phyloP scores from a whole-genome alignment of 2,113 vertebrate genomes.

The Xenopus laevis region DNA sequence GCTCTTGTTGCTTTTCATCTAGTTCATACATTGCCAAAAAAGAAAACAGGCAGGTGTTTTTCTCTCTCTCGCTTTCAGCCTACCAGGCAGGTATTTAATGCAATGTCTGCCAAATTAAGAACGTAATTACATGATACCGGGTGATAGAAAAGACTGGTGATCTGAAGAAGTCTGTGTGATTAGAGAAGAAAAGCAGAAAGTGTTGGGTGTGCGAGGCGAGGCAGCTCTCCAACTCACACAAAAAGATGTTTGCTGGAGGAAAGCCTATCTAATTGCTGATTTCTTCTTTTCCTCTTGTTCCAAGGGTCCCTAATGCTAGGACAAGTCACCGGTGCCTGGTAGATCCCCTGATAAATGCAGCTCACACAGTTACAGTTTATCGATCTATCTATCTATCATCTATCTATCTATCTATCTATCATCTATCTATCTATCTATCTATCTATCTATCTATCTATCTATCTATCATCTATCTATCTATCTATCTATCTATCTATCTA shows the following conservation, averaged over 20 bases:
- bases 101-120: conserved; percentile 66
- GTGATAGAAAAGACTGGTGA: conserved; percentile 52
- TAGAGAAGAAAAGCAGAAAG: conserved; percentile 68
- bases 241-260: conserved; percentile 57
- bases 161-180: conserved; percentile 67
- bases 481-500: too few relatives aligned
- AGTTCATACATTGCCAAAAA: conserved; percentile 49
- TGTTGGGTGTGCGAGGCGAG: conserved; percentile 57
- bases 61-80: conserved; percentile 48
- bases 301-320: conserved; percentile 36
- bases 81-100: conserved; percentile 70
- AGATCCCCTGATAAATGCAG: too few relatives aligned
- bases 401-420: too few relatives aligned
- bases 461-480: too few relatives aligned
- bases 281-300: conserved; percentile 34
- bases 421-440: too few relatives aligned
- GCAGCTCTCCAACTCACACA: conserved; percentile 56
- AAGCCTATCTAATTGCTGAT: conserved; percentile 41
- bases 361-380: too few relatives aligned
- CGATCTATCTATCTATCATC: too few relatives aligned
- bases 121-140: conserved; percentile 62
- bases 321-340: too few relatives aligned
- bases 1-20: conserved; percentile 57
- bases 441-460: too few relatives aligned
- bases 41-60: conserved; percentile 62